Evolutionary conservation across 2,888 invertebrate genomes (phyloP), one percentile per base, ranked within the genome.

Genomic region (Lapara coniferarum): DNA sequence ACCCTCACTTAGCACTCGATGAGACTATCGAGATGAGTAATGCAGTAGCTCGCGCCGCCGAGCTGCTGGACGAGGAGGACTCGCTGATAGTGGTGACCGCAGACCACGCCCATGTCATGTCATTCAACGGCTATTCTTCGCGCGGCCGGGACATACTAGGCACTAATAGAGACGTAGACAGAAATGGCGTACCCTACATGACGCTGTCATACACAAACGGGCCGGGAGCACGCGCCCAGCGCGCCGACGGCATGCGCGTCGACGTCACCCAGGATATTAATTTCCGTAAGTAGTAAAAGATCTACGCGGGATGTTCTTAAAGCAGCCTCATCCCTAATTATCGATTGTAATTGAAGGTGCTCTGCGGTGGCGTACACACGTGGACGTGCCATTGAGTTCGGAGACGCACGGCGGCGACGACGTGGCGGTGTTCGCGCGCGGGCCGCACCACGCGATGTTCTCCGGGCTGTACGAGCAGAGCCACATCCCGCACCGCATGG

Each of bases 351-450:
- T 69, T 46, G 10, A 75, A 87, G 86, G 79, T 4, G 19, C 63
- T 0, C 4, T 71, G 16, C 68, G 72, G 3, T 90, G 89, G 89
- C 73, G 70, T 2, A 66, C 85, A 3, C 90, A 89, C 75, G 90
- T 95, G 0, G 93, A 95, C 0, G 92, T 94, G 1, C 96, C 96
- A 0, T 84, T 95, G 63, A 77, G 76, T 0, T 89, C 91, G 63
- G 96, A 96, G 82, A 96, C 96, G 12, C 97, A 97, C 86, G 96
- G 96, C 5, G 96, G 96, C 0, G 97, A 97, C 76, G 97, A 97
- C 91, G 97, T 97, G 37, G 95, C 95, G 0, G 95, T 97, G 63
- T 97, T 95, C 88, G 95, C 95, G 75, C 86, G 87, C 59, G 97
- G 96, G 67, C 97, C 96, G 6, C 96, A 95, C 92, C 94, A 97